phyloP scores from a whole-genome alignment of 2,113 vertebrate species.

The Halichoerus grypus region DNA sequence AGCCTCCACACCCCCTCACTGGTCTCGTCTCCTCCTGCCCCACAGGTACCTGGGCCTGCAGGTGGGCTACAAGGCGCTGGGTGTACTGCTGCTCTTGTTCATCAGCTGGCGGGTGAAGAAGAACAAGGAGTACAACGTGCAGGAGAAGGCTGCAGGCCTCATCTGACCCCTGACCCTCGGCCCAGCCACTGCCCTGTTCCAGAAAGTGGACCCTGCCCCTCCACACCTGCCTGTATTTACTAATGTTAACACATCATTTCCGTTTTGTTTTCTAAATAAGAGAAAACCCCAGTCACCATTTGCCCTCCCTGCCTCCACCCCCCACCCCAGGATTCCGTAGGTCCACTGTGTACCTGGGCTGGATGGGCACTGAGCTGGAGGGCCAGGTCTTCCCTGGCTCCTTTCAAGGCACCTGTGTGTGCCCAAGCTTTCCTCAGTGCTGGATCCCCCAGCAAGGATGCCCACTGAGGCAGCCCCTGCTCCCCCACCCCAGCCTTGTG shows the following conservation, averaged over 20 bases:
- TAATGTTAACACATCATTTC: constrained; percentile 13
- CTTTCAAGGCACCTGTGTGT: background rate
- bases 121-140: constrained; percentile 93
- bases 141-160: constrained; percentile 88
- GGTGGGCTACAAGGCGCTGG: constrained; percentile 93
- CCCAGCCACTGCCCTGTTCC: background rate
- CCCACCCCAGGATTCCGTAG: background rate
- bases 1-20: background rate
- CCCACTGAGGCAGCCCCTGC: background rate
- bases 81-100: constrained; percentile 90
- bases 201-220: background rate
- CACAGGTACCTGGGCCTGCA: constrained; percentile 95
- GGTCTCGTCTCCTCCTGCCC: background rate
- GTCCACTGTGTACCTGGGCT: background rate
- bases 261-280: constrained; percentile 55
- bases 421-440: background rate
- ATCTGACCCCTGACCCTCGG: constrained; percentile 82
- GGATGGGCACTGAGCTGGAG: background rate
- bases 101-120: constrained; percentile 93
- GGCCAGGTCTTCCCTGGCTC: background rate
- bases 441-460: background rate
- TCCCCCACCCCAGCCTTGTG: background rate
- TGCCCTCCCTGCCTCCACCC: background rate
- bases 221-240: constrained; percentile 52
- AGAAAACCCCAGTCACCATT: constrained; percentile 14